Evolutionary conservation across 1,140 invertebrate genomes (phyloP).

Genomic region (Hermetia illucens): DNA sequence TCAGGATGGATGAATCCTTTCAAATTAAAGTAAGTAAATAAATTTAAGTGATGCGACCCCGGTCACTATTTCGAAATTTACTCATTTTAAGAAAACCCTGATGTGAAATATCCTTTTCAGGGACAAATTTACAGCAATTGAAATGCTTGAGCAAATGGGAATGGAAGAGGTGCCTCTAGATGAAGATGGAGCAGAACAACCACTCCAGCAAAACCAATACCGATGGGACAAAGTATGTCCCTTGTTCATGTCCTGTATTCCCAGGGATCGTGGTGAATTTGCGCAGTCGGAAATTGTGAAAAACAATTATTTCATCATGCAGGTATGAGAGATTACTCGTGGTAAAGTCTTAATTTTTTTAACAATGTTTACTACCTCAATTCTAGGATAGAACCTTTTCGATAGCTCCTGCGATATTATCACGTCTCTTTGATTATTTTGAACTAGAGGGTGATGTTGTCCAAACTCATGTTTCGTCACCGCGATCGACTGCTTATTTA

Average conservation of each 20-base stretch:
- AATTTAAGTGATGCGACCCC: not conserved
- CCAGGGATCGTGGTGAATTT: constrained; percentile 26
- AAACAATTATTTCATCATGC: constrained; percentile 29
- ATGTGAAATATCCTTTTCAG: constrained; percentile 9
- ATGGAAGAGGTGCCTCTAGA: constrained; percentile 18
- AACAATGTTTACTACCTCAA: not conserved
- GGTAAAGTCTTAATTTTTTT: not conserved
- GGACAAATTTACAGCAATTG: constrained; percentile 17
- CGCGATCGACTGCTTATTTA: constrained; percentile 56
- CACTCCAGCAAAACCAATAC: constrained; percentile 36
- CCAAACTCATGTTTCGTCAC: constrained; percentile 58
- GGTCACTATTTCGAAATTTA: too few species aligned
- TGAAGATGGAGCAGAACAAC: constrained; percentile 14
- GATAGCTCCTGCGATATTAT: constrained; percentile 53
- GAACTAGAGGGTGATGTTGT: constrained; percentile 54
- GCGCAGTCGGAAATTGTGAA: constrained; percentile 36
- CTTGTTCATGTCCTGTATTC: constrained; percentile 50
- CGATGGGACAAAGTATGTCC: constrained; percentile 55
- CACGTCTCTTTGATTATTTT: constrained; percentile 44
- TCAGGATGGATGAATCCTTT: constrained; percentile 64
- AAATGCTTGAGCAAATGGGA: constrained; percentile 16
- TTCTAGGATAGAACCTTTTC: constrained; percentile 58
- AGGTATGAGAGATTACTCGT: constrained; percentile 35
- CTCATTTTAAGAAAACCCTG: not conserved
- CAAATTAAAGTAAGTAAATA: constrained; percentile 40